Conservation (phyloP, 2,888 invertebrate genomes). For the Smittia aterrima region DNA sequence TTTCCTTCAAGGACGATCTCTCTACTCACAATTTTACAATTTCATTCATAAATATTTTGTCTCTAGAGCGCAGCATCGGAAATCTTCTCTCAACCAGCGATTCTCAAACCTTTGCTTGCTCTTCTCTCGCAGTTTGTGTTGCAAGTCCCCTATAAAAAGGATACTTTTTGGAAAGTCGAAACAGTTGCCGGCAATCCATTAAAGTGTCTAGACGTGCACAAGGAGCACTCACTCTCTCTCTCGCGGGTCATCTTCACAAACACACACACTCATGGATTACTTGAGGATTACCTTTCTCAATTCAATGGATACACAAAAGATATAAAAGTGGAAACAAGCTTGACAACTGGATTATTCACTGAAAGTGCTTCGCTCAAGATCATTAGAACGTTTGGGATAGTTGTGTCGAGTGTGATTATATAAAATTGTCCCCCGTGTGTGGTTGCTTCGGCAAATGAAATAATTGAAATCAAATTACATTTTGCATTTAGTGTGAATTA, state of each 20-base stretch:
- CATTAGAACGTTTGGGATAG: not conserved
- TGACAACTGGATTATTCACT: slow-evolving; percentile 30
- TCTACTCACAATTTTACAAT: slow-evolving; percentile 24
- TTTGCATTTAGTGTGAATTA: slow-evolving; percentile 23
- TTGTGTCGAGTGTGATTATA: not conserved
- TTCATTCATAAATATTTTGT: slow-evolving; percentile 35
- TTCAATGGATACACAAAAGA: not conserved
- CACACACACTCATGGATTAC: slow-evolving; percentile 22
- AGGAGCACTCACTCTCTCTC: not conserved
- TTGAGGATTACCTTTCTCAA: slow-evolving; percentile 16
- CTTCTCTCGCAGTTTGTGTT: slow-evolving; percentile 14
- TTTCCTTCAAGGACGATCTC: not conserved
- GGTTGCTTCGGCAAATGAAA: not conserved
- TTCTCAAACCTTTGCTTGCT: slow-evolving; percentile 15
- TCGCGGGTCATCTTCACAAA: not conserved
- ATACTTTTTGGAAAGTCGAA: slow-evolving; percentile 17
- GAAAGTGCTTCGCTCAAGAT: slow-evolving; percentile 14
- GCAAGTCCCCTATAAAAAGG: slow-evolving; percentile 32
- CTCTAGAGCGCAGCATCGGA: not conserved
- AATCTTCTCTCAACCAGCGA: not conserved
- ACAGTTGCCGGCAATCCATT: slow-evolving; percentile 38
- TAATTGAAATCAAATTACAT: slow-evolving; percentile 14
- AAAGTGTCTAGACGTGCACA: slow-evolving; percentile 9
- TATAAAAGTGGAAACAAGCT: slow-evolving; percentile 16
- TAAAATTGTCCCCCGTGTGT: not conserved